Percentiles rank a stretch among this genome's conserved stretches.
Evolutionary conservation across 2,113 vertebrate species (phyloP).

Genomic region (Tyto alba): DNA sequence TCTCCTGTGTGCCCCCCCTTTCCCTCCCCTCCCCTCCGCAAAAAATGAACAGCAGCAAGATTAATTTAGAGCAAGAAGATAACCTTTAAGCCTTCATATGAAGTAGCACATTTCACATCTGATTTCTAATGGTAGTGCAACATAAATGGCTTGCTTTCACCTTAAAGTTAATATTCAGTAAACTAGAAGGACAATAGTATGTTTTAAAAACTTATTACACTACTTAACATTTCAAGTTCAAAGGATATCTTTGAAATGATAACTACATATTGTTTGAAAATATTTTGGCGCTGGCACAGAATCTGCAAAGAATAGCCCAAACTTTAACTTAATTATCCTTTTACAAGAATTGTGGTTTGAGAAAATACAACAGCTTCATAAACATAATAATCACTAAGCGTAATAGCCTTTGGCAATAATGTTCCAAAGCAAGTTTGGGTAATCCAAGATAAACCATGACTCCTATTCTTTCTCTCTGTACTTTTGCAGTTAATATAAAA

Average conservation of each 20-base stretch:
- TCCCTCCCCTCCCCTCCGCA: rapidly evolving
- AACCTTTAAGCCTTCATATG: neutral
- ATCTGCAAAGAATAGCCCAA: slow-evolving; percentile 24
- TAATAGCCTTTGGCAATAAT: slow-evolving; percentile 38
- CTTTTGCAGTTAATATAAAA: slow-evolving; percentile 3
- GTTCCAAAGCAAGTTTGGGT: slow-evolving; percentile 28
- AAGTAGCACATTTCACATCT: neutral
- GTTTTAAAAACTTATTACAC: neutral
- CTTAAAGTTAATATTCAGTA: neutral
- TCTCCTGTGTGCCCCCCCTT: no score
- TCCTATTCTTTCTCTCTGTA: slow-evolving; percentile 5
- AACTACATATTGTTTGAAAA: neutral
- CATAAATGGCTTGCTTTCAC: neutral
- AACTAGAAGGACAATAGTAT: neutral
- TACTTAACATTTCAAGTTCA: neutral
- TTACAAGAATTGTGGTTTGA: slow-evolving; percentile 55
- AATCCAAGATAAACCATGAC: slow-evolving; percentile 44
- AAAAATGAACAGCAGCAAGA: neutral
- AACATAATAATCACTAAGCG: slow-evolving; percentile 23
- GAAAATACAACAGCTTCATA: slow-evolving; percentile 45
- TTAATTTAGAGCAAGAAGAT: neutral
- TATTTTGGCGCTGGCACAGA: slow-evolving; percentile 22
- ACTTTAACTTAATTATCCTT: slow-evolving; percentile 45
- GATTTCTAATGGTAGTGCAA: neutral
- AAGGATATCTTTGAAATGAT: slow-evolving; percentile 17